Evolutionary conservation across 2,113 vertebrate species (phyloP), one percentile per base, ranked within the genome.

Genomic region (Cheilinus undulatus): DNA sequence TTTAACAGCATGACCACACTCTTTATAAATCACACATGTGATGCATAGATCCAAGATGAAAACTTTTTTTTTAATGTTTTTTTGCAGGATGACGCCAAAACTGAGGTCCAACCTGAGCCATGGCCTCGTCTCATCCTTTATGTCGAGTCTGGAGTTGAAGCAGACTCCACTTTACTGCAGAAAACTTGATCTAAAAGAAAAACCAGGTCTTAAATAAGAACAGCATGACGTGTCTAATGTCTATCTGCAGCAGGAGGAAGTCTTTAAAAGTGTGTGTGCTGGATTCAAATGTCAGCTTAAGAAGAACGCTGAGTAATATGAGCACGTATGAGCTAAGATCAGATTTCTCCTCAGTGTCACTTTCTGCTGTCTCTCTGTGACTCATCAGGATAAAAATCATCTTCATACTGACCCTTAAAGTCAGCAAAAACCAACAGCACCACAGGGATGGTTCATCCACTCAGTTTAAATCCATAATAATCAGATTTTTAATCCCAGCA

Each of bases 401-500:
- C 43, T 11, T n/a, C 13, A 19, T 15, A 56, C 57, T 9, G 42
- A 46, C 20, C 15, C 14, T 43, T n/a, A 20, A 23, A 17, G 4
- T 38, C 13, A 3, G 10, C 14, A 38, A 38, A 38, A 11, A 38
- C 13, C 38, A 34, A 69, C 17, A 49, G 43, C 45, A 34, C 12
- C n/a, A 46, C 17, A 4, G 14, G 13, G 5, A 15, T 40, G 2
- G 17, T 40, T 2, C 4, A 15, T 15, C 38, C 14, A 3, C 13
- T 40, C 17, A 17, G 2, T 13, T 5, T 40, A 5, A 2, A 4
- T 36, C 45, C 34, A 19, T 3, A 24, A 30, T 40, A 40, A 67
- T 73, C 54, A 34, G 53, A 70, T 52, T 22, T 52, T 51, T n/a
- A 65, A n/a, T 38, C 40, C 58, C 46, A 32, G 30, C 36, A 64